Evolutionary conservation across 1,140 invertebrate species (phyloP).

Genomic region (Cryptotermes secundus): DNA sequence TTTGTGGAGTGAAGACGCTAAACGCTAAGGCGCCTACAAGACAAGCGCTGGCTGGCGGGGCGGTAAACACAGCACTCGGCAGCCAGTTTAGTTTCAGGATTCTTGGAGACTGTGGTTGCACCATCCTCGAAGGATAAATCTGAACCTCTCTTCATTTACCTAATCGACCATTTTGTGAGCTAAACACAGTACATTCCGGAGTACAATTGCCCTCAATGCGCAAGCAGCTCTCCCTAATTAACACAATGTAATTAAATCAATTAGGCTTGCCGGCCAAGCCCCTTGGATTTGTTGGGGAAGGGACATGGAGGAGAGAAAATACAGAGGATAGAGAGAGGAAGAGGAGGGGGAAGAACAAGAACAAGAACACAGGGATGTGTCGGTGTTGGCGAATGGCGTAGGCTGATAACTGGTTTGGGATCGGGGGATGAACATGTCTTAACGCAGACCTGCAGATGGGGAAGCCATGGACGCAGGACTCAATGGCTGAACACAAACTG

Average conservation of each 20-base stretch:
- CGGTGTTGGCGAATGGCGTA: background rate
- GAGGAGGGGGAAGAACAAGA: background rate
- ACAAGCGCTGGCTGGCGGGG: background rate
- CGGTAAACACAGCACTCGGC: background rate
- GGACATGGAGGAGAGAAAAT: conserved; percentile 13
- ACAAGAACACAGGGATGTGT: background rate
- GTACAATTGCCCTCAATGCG: conserved; percentile 35
- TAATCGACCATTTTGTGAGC: conserved; percentile 32
- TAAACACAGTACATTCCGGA: conserved; percentile 31
- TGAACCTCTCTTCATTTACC: conserved; percentile 33
- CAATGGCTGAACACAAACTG: background rate
- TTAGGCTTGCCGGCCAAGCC: conserved; percentile 32
- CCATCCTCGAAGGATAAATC: background rate
- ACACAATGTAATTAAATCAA: conserved; percentile 38
- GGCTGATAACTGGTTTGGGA: background rate
- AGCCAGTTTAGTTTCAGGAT: background rate
- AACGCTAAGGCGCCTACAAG: background rate
- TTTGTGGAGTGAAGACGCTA: background rate
- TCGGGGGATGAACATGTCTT: background rate
- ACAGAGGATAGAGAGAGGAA: background rate
- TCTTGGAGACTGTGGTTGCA: background rate
- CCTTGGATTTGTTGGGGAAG: conserved; percentile 32
- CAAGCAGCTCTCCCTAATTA: conserved; percentile 35
- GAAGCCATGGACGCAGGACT: background rate
- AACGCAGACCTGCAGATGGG: background rate